Evolutionary conservation across 2,113 vertebrate genomes (phyloP), one percentile per base, ranked within the genome.

Genomic region (Laticauda laticaudata): DNA sequence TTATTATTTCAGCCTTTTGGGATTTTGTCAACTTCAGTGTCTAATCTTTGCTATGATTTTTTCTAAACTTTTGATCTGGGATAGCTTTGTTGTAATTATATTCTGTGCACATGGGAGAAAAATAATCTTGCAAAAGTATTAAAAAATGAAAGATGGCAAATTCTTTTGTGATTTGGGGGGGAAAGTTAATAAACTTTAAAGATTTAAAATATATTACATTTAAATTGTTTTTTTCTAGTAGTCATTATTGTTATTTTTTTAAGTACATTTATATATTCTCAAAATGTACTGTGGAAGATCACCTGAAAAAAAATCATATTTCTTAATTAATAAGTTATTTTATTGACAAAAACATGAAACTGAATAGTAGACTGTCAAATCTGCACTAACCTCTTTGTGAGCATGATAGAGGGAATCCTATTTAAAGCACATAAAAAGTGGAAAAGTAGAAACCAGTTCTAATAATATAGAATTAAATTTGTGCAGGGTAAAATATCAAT

Each of bases 21-120:
- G 20, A 81, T 81, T 91, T 81, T 91, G 64, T 55, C 51, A 91
- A 55, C 64, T n/a, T 54, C 45, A 7, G 24, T 81, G 29, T 54
- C 29, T 81, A 81, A 91, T 55, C 64, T 81, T 81, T 81, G 21
- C 39, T 55, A 55, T 14, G 29, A 91, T 85, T 81, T 34, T 55
- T 81, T 34, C 64, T 55, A 39, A 55, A 91, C 90, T 81, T 91
- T 91, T 91, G 90, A 85, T 75, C 90, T 91, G n/a, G 64, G 64
- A 39, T 51, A 55, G n/a, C 90, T 91, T 54, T 53, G 39, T 39
- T 34, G 23, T 91, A 91, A 91, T 81, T 91, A 69, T 29, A 53
- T 61, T 61, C 48, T 53, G 45, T 51, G 29, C 26, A 43, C 75
- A 81, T 81, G 34, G 75, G 34, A 18, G 43, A 81, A 81, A 43